Percentiles rank a stretch among this genome's conserved stretches.
Evolutionary conservation across 2,888 invertebrate genomes (phyloP).

Genomic region (Amiota mariae): DNA sequence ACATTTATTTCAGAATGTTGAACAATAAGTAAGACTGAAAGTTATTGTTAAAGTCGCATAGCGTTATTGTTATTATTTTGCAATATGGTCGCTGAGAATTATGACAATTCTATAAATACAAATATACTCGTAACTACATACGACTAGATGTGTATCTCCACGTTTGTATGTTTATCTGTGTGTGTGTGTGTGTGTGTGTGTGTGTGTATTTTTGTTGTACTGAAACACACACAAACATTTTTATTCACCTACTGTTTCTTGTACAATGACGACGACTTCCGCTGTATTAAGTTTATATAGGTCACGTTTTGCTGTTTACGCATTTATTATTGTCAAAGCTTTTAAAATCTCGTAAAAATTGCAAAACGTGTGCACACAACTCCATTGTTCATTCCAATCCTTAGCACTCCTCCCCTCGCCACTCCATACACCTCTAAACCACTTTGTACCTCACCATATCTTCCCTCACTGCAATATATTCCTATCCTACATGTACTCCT

Average conservation of each 20-base stretch:
- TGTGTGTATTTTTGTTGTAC: background rate
- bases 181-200: constrained; percentile 7
- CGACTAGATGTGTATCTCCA: background rate
- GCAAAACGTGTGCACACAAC: constrained; percentile 37
- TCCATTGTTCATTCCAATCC: no score
- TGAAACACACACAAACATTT: background rate
- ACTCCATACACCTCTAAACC: background rate
- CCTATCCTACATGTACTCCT: no score
- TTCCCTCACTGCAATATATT: background rate
- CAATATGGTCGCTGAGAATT: constrained; percentile 12
- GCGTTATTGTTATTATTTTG: constrained; percentile 27
- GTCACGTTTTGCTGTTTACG: constrained; percentile 42
- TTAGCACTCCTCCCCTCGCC: background rate
- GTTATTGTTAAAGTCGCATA: constrained; percentile 16
- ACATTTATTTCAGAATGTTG: background rate
- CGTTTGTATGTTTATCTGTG: no score
- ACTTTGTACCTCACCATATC: background rate
- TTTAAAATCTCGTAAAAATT: constrained; percentile 53
- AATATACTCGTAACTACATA: background rate
- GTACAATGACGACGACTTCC: background rate
- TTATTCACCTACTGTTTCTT: background rate
- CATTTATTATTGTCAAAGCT: constrained; percentile 52
- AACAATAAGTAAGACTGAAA: background rate
- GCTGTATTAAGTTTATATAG: constrained; percentile 1
- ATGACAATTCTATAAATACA: constrained; percentile 2